Base-by-base conservation (phyloP, 2,888 invertebrate genomes). In the Anthrax anthrax region DNA sequence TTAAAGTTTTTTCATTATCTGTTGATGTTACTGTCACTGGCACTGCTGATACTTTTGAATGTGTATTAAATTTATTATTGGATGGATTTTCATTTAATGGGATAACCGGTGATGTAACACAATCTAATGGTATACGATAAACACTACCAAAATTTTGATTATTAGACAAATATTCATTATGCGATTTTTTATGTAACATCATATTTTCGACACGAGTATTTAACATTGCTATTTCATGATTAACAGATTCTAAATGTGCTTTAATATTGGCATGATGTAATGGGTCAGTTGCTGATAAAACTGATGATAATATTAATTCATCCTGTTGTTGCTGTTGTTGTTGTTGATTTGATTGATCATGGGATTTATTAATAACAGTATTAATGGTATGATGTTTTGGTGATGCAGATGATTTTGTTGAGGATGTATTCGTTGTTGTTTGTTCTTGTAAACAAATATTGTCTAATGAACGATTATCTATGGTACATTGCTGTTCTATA, bases 121-220 rank as follows among this genome's bases (percentile, higher is more conserved):
- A 43, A 18, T 51, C 50, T 4, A 51, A 12, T 16, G 50, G 50
- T 6, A 12, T 27, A 13, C 45, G 45, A 40, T 51, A 51, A 39
- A 48, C 47, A 23, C 44, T 42, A 39, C 37, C 29, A 13, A 34
- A 32, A 43, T 42, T 42, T 36, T 41, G 37, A 37, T 43, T 36
- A 19, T 37, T 27, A 12, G 12, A 32, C 12, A 12, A 32, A 32
- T 12, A 32, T 12, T 32, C 29, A 32, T 32, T 32, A 3, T 32
- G 29, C 3, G 29, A 32, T 32, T 32, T 32, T 12, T 17, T 38
- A 39, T 47, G 40, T 17, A 74, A 56, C 51, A 75, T 73, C 50
- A 78, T 75, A 48, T 70, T 72, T 56, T 75, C 73, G 72, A 78
- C 77, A 55, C 77, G 73, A 50, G 69, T 63, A 55, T 75, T 72